Evolutionary conservation across 2,888 invertebrate species (phyloP).

Genomic region (Lasioglossum figueresi): DNA sequence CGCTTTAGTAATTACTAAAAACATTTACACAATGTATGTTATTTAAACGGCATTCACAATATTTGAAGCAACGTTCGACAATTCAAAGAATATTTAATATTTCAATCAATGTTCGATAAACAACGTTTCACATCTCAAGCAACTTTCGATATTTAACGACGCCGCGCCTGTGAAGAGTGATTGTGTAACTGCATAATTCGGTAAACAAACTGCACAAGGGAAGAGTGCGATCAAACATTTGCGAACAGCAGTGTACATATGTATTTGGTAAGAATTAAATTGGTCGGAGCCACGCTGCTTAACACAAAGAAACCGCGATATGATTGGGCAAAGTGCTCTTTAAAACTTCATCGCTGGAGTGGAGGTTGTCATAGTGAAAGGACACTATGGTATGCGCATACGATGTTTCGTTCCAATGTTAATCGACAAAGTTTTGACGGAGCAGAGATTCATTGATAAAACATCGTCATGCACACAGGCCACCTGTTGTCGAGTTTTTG

Average conservation of each 20-base stretch:
- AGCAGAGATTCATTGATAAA: constrained; percentile 6
- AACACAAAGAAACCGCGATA: neutral
- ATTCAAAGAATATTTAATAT: neutral
- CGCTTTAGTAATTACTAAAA: neutral
- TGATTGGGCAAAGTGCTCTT: neutral
- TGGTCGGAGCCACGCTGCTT: neutral
- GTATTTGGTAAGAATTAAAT: neutral
- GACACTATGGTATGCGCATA: neutral
- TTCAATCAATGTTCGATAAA: too few relatives aligned
- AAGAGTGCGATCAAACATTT: neutral
- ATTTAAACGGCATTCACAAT: neutral
- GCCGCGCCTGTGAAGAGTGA: neutral
- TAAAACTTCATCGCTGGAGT: neutral
- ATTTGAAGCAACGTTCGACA: neutral
- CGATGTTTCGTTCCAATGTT: constrained; percentile 1
- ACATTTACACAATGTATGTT: neutral
- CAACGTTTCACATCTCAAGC: neutral
- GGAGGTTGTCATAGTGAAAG: neutral
- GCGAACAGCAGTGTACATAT: neutral
- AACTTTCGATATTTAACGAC: neutral
- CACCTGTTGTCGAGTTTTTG: neutral
- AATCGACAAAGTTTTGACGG: constrained; percentile 7
- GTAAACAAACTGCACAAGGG: neutral
- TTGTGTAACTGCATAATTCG: neutral
- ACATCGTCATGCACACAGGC: neutral